Evolutionary conservation across 2,797 vertebrate genomes (phyloP).

Genomic region (Picus viridis): DNA sequence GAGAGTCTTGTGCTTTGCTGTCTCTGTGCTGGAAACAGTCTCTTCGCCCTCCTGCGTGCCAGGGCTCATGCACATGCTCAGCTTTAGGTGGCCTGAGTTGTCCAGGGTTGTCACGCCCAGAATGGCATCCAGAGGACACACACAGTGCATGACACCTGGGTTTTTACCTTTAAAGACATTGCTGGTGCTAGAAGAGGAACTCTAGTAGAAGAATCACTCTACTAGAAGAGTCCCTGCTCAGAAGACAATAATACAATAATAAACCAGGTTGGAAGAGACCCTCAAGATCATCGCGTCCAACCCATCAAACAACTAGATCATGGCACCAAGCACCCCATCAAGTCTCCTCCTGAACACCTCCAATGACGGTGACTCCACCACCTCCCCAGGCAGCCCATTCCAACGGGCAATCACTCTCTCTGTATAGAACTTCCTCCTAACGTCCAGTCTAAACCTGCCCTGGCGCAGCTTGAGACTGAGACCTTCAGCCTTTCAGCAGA

Average conservation of each 20-base stretch:
- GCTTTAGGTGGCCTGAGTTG: background rate
- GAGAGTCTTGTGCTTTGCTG: background rate
- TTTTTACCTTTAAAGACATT: background rate
- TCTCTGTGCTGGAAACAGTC: background rate
- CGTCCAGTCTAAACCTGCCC: no score
- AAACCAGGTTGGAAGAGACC: no score
- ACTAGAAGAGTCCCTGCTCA: background rate
- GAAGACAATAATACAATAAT: no score
- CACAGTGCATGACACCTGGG: fast-evolving
- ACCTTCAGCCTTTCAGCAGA: background rate
- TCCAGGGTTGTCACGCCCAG: background rate
- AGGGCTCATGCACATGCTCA: fast-evolving
- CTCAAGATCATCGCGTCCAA: no score
- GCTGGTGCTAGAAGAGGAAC: background rate
- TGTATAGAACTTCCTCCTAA: no score
- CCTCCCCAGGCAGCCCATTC: no score
- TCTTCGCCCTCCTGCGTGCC: fast-evolving
- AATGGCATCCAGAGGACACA: background rate
- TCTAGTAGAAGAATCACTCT: background rate
- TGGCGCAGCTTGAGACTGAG: no score
- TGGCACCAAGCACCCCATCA: no score
- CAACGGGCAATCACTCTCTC: no score
- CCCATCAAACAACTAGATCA: no score
- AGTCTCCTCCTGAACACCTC: no score
- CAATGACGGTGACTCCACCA: no score